Evolutionary conservation across 2,113 vertebrate genomes (phyloP), one percentile per base, ranked within the genome.

Genomic region (Laticauda laticaudata): DNA sequence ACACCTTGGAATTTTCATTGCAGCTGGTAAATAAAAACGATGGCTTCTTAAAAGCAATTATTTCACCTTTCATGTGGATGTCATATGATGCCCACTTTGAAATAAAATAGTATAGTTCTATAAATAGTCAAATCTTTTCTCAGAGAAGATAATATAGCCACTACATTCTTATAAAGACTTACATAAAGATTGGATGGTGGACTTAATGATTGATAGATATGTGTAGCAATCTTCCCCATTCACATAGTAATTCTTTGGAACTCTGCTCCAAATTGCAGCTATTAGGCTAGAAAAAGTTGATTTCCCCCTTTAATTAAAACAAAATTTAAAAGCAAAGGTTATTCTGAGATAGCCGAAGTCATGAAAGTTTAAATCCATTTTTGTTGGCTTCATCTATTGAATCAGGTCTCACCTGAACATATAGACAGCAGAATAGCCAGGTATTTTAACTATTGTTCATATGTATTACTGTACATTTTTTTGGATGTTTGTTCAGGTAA

Each of bases 381-480:
- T 24, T 26, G 9, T 45, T 86, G 48, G 26, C 29, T 85, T 56
- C 26, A 24, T 51, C 43, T 45, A 53, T 53, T 92, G 88, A 81
- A 9, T 54, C 34, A 92, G 56, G 48, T 24, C 45, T 5, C 24
- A 54, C 1, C 43, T 53, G 45, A 29, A 18, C 45, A n/a, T 0
- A 20, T 55, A 5, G 18, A 55, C 34, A 26, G 39, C 12, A 26
- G 26, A 87, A 90, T 64, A 21, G 92, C 48, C 45, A 93, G 23
- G 56, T 87, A 90, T 86, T 81, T 51, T 64, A 92, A 89, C 87
- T 91, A 45, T 55, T 86, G 75, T 48, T 90, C 45, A 88, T 94
- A 86, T 54, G 24, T 51, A 75, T 86, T 89, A 81, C 34, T 81
- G 34, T 39, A 26, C 39, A 81, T 21, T 57, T 61, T 29, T 48